These are phyloP conservation scores for Brachypodius melanocephalos DNA, from an alignment of 2,113 vertebrate species.

Conservation along the genomic window DNA sequence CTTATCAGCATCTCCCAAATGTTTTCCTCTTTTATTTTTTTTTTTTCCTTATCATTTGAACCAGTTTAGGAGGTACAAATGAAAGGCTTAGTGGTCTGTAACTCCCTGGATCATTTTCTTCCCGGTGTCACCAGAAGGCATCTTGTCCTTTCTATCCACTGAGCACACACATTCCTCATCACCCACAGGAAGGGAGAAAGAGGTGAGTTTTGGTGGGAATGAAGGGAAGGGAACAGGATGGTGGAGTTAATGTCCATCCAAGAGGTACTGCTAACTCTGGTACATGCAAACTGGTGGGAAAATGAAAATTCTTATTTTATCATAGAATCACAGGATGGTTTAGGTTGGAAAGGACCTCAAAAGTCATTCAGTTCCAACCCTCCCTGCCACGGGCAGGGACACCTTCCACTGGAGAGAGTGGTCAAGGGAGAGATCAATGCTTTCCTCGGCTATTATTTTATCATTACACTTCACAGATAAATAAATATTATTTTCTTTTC, in stretches of 20 bases:
- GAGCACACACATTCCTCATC: background rate
- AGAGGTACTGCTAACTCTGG: background rate
- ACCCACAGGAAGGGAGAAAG: background rate
- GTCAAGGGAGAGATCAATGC: background rate
- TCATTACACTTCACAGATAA: background rate
- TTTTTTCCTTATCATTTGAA: slow-evolving; percentile 17
- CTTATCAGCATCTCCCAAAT: slow-evolving; percentile 41
- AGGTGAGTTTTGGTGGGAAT: background rate
- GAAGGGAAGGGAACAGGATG: background rate
- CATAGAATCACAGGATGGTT: background rate
- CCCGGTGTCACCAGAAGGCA: background rate
- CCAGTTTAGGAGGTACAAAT: slow-evolving; percentile 47
- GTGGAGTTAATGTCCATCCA: background rate
- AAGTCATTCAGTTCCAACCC: background rate
- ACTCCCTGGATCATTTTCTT: slow-evolving; percentile 11
- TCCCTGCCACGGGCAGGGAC: background rate
- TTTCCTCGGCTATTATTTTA: background rate
- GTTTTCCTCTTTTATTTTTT: slow-evolving; percentile 1
- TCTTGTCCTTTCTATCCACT: background rate
- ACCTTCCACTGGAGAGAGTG: background rate
- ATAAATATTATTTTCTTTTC: background rate
- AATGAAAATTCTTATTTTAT: background rate
- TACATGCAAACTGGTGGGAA: background rate
- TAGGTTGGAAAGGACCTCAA: background rate
- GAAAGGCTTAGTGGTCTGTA: slow-evolving; percentile 16